Conservation (phyloP, 92 coral and sea anemone species). For the Isaurus tuberculatus region DNA sequence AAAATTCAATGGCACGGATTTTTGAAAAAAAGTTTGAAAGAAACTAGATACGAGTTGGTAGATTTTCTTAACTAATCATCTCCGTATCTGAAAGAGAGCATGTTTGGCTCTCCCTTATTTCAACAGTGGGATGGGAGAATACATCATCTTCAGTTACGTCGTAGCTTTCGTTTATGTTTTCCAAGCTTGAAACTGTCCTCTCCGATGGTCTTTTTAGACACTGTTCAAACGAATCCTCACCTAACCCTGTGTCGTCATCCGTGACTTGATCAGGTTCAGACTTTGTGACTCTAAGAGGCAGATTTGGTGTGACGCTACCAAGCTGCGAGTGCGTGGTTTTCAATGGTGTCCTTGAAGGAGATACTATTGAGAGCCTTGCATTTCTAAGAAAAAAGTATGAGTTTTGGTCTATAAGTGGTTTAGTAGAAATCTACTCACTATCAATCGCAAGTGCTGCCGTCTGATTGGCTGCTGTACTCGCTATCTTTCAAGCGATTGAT, state of each 20-base stretch:
- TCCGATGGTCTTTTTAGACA: not conserved
- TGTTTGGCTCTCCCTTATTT: not conserved
- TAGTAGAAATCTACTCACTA: too few relatives aligned
- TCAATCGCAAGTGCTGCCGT: too few relatives aligned
- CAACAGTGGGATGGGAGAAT: not conserved
- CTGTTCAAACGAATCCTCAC: not conserved
- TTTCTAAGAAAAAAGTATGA: conserved; percentile 2
- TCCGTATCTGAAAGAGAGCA: conserved; percentile 30
- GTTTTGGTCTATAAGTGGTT: too few relatives aligned
- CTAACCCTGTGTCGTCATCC: not conserved
- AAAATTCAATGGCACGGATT: too few relatives aligned
- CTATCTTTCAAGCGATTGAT: too few relatives aligned
- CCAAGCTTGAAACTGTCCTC: conserved; percentile 25
- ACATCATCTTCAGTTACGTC: not conserved
- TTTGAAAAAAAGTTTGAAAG: too few relatives aligned
- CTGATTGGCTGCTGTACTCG: too few relatives aligned
- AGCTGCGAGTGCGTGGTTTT: conserved; percentile 3
- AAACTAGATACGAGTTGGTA: too few relatives aligned
- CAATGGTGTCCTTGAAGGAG: not conserved
- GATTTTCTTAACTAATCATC: not conserved
- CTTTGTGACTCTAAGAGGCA: not conserved
- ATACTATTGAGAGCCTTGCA: not conserved
- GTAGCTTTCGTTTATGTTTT: conserved; percentile 24
- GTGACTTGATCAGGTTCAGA: not conserved
- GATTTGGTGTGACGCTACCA: not conserved